Evolutionary conservation across 2,888 invertebrate species (phyloP).

Genomic region (Phorcus lineatus): DNA sequence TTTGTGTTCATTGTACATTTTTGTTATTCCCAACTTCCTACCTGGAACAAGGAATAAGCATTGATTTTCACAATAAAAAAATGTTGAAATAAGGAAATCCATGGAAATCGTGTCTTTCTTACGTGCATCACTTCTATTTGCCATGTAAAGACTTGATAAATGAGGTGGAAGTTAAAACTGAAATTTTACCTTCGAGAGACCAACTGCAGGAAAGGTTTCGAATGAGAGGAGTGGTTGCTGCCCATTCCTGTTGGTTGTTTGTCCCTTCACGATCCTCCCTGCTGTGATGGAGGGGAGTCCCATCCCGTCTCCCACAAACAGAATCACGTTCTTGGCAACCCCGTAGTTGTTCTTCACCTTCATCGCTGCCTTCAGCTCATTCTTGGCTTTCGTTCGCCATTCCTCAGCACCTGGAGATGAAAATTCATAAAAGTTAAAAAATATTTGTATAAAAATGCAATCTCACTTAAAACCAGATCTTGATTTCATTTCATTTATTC

Average conservation of each 20-base stretch:
- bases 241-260: constrained; percentile 78
- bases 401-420: not conserved
- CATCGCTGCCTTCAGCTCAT: constrained; percentile 9
- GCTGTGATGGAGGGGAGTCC: constrained; percentile 86
- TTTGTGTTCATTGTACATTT: too few relatives aligned
- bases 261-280: constrained; percentile 84
- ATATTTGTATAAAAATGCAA: too few relatives aligned
- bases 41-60: too few relatives aligned
- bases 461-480: too few relatives aligned
- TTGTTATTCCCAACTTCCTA: too few relatives aligned
- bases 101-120: too few relatives aligned
- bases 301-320: constrained; percentile 92
- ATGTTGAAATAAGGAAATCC: too few relatives aligned
- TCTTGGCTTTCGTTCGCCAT: constrained; percentile 26
- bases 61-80: too few relatives aligned
- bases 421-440: not conserved
- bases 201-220: constrained; percentile 89
- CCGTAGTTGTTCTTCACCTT: constrained; percentile 6
- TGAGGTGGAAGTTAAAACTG: too few relatives aligned
- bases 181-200: constrained; percentile 84
- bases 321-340: constrained; percentile 86
- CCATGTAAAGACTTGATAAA: too few relatives aligned
- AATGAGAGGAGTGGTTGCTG: constrained; percentile 85
- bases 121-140: too few relatives aligned
- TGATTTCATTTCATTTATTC: too few relatives aligned